Evolutionary conservation across 2,113 vertebrate genomes (phyloP).

Genomic region (Calyptomena viridis): DNA sequence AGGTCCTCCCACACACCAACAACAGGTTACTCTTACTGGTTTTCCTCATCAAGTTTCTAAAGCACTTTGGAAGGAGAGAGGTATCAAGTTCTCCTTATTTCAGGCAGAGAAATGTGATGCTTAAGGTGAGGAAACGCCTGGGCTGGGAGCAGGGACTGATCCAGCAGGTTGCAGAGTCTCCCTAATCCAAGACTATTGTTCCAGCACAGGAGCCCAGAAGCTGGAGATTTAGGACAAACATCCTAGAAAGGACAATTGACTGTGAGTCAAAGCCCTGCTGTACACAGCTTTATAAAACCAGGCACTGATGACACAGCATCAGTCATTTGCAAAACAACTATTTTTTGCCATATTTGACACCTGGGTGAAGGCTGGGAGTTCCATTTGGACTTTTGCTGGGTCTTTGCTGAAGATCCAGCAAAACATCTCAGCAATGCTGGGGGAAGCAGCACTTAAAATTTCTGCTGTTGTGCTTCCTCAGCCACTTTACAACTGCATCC

Average conservation of each 20-base stretch:
- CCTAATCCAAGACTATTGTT: neutral
- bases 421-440: neutral
- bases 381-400: neutral
- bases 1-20: neutral
- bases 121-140: neutral
- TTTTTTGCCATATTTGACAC: neutral
- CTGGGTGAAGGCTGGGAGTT: neutral
- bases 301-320: neutral
- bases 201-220: neutral
- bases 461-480: neutral
- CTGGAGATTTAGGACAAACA: neutral
- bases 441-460: neutral
- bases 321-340: rapidly evolving
- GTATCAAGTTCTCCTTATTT: neutral
- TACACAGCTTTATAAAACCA: neutral
- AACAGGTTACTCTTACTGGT: neutral
- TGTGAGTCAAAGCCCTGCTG: neutral
- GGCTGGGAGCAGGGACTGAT: neutral
- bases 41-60: neutral
- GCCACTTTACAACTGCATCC: constrained; percentile 25
- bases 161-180: rapidly evolving
- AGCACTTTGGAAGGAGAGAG: neutral
- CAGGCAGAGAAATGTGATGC: neutral
- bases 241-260: neutral
- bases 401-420: neutral